These are phyloP conservation scores for Telmatochromis bifrenatus DNA, from an alignment of 2,113 vertebrate species.

Conservation along the genomic window DNA sequence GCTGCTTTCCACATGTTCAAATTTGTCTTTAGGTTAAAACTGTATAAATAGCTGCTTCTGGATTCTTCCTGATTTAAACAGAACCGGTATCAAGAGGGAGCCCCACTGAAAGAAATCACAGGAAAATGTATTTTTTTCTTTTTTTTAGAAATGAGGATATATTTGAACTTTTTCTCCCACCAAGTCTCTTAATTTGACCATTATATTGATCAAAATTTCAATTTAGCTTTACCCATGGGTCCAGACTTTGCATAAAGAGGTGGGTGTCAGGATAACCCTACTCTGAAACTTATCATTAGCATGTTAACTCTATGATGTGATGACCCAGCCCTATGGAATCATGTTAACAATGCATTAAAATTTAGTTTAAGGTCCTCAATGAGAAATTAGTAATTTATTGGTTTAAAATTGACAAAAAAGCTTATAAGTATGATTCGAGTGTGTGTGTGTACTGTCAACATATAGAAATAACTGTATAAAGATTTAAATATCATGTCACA, in stretches of 20 bases:
- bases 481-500: not conserved
- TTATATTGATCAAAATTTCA: not conserved
- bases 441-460: not conserved
- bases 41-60: not conserved
- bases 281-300: not conserved
- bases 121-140: not conserved
- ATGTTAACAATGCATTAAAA: not conserved
- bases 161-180: not conserved
- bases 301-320: not conserved
- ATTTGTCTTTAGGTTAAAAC: not conserved
- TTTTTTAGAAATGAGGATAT: not conserved
- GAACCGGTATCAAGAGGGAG: not conserved
- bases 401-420: not conserved
- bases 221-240: not conserved
- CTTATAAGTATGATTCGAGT: not conserved
- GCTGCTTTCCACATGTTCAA: not conserved
- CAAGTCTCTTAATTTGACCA: not conserved
- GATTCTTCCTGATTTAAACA: not conserved
- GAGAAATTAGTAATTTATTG: not conserved
- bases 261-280: not conserved
- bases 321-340: not conserved
- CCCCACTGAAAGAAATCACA: not conserved
- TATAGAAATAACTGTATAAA: not conserved
- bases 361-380: not conserved
- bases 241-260: not conserved